phyloP scores from a whole-genome alignment of 1,140 invertebrate genomes.

The Tenebrio molitor region DNA sequence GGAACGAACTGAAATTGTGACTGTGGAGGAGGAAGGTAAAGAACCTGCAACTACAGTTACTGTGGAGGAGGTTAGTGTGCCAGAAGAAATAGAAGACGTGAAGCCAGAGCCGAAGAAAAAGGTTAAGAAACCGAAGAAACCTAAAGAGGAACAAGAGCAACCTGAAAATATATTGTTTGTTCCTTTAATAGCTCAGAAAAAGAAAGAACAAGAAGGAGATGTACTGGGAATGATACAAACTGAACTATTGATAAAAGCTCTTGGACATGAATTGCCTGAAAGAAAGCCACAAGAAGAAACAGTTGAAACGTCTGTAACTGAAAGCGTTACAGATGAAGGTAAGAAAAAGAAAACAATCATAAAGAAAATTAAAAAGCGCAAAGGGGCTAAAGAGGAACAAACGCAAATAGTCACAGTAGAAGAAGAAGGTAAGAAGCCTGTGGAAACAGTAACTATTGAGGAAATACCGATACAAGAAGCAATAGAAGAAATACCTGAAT shows the following conservation, averaged over 20 bases:
- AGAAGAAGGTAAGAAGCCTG: slow-evolving; percentile 66
- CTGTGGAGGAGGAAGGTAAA: slow-evolving; percentile 66
- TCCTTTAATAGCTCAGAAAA: slow-evolving; percentile 18
- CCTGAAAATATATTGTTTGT: slow-evolving; percentile 59
- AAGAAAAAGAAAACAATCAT: slow-evolving; percentile 62
- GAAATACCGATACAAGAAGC: slow-evolving; percentile 63
- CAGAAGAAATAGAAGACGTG: slow-evolving; percentile 46
- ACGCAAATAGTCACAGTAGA: slow-evolving; percentile 62
- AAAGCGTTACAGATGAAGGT: slow-evolving; percentile 59
- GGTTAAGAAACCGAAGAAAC: slow-evolving; percentile 56
- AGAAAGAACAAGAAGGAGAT: slow-evolving; percentile 61
- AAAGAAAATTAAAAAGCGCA: slow-evolving; percentile 64
- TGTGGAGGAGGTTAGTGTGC: slow-evolving; percentile 50
- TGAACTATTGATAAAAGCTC: slow-evolving; percentile 26
- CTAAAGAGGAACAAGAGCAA: slow-evolving; percentile 65
- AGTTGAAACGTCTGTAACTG: slow-evolving; percentile 56
- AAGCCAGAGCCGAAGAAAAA: slow-evolving; percentile 52
- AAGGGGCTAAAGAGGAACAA: slow-evolving; percentile 58
- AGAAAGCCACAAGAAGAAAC: slow-evolving; percentile 55
- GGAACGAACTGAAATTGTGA: slow-evolving; percentile 67
- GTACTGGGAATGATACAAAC: slow-evolving; percentile 54
- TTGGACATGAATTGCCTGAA: slow-evolving; percentile 62
- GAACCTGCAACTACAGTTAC: slow-evolving; percentile 59
- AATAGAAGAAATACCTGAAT: slow-evolving; percentile 59
- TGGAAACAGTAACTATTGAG: slow-evolving; percentile 64